phyloP scores from a whole-genome alignment of 2,888 invertebrate genomes.

The Eilema griseolum region DNA sequence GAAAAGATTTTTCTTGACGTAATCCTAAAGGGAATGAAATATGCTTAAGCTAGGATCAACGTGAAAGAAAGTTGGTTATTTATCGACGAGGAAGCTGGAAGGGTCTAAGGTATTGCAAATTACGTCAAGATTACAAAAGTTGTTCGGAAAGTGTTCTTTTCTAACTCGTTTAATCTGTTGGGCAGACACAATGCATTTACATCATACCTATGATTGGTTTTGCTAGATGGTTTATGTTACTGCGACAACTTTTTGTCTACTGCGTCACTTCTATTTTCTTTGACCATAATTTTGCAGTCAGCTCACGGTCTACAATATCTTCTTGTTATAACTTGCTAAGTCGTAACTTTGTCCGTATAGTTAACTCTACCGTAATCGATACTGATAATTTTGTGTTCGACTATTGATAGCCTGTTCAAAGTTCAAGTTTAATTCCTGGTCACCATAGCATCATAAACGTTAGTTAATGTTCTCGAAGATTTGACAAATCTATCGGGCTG shows the following conservation, averaged over 20 bases:
- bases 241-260: conserved; percentile 19
- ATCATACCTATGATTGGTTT: conserved; percentile 51
- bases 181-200: conserved; percentile 45
- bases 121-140: conserved; percentile 59
- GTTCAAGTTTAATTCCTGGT: background rate
- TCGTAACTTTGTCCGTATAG: conserved; percentile 11
- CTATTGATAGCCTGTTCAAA: background rate
- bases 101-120: conserved; percentile 51
- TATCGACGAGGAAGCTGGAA: conserved; percentile 50
- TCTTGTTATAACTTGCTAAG: conserved; percentile 9
- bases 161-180: conserved; percentile 54
- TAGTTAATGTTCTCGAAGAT: background rate
- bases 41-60: conserved; percentile 60
- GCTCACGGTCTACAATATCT: background rate
- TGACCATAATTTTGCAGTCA: conserved; percentile 15
- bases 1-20: conserved; percentile 53
- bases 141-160: conserved; percentile 54
- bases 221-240: conserved; percentile 27
- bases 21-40: conserved; percentile 61
- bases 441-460: background rate
- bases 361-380: conserved; percentile 7
- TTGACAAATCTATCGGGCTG: background rate
- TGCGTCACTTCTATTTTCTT: conserved; percentile 1
- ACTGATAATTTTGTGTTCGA: conserved; percentile 8
- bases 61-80: conserved; percentile 62